Evolutionary conservation across 2,888 invertebrate genomes (phyloP), one percentile per base, ranked within the genome.

Genomic region (Bimastos eiseni): DNA sequence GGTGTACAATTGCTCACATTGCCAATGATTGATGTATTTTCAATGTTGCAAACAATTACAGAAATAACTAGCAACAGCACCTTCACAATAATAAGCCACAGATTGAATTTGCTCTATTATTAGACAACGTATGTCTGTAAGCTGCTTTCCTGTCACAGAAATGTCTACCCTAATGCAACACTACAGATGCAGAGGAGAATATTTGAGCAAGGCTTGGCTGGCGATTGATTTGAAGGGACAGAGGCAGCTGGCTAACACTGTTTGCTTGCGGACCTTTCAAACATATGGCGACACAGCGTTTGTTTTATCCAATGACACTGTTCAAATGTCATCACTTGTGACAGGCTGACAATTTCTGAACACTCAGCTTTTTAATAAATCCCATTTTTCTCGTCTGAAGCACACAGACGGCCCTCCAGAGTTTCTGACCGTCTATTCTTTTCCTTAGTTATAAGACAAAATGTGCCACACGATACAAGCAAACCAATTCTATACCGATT

Each of bases 291-390:
- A 70, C 70, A 70, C 30, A 11, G n/a, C n/a, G n/a, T 70, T 70
- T n/a, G 70, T n/a, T 70, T 70, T 70, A 70, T 17, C 70, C 70
- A 70, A 70, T 70, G 30, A 70, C 70, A 70, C 30, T n/a, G 70
- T n/a, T 70, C 70, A 70, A 70, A 70, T 70, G 70, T n/a, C 70
- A 70, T 70, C 70, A 70, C 70, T n/a, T 70, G 8, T 70, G 70
- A 70, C 70, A n/a, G 70, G 70, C 70, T 70, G n/a, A 70, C 70
- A 70, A 17, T 70, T 70, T n/a, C 30, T 70, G 17, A 70, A 70
- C 70, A 70, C 70, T 70, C 70, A n/a, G 13, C n/a, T 70, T 70
- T 70, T 70, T 70, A 70, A 70, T 70, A 70, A n/a, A 70, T 70
- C n/a, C 70, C 8, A 6, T 70, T 70, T 30, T 55, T 70, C n/a